Evolutionary conservation across 1,140 invertebrate species (phyloP).

Genomic region (Aleiodes sp.): DNA sequence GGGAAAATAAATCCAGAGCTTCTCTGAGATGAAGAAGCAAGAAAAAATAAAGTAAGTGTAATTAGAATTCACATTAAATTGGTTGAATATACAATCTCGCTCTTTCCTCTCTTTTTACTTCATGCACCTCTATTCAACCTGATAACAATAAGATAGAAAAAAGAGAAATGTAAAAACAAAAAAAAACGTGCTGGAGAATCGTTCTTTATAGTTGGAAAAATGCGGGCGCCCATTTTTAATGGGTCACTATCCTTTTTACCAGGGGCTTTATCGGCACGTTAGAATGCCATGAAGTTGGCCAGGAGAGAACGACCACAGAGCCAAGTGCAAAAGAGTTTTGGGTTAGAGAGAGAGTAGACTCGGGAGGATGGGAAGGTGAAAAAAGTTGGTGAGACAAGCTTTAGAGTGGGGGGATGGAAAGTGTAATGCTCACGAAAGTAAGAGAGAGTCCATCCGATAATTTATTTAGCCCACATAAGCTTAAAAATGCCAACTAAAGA

Average conservation of each 20-base stretch:
- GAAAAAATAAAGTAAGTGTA: too few species aligned
- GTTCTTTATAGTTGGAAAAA: not conserved
- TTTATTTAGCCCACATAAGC: conserved; percentile 30
- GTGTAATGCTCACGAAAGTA: conserved; percentile 8
- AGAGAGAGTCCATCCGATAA: conserved; percentile 16
- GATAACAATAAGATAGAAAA: not conserved
- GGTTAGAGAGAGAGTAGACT: not conserved
- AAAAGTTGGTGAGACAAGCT: conserved; percentile 22
- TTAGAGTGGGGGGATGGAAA: too few species aligned
- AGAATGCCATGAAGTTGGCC: conserved; percentile 3
- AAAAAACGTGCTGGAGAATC: too few species aligned
- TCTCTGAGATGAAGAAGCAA: too few species aligned
- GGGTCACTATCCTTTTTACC: not conserved
- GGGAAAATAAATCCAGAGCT: too few species aligned
- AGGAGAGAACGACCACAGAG: not conserved
- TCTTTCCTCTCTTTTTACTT: too few species aligned
- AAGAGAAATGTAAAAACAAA: not conserved
- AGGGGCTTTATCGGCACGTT: conserved; percentile 27
- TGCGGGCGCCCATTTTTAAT: not conserved
- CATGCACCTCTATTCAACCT: too few species aligned
- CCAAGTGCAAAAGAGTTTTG: not conserved
- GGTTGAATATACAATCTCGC: too few species aligned
- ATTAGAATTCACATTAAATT: too few species aligned
- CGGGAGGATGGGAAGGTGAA: not conserved
- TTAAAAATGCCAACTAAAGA: not conserved